Evolutionary conservation across 64 coral and sea anemone genomes (phyloP), one percentile per base, ranked within the genome.

Genomic region (Pocillopora damicornis): DNA sequence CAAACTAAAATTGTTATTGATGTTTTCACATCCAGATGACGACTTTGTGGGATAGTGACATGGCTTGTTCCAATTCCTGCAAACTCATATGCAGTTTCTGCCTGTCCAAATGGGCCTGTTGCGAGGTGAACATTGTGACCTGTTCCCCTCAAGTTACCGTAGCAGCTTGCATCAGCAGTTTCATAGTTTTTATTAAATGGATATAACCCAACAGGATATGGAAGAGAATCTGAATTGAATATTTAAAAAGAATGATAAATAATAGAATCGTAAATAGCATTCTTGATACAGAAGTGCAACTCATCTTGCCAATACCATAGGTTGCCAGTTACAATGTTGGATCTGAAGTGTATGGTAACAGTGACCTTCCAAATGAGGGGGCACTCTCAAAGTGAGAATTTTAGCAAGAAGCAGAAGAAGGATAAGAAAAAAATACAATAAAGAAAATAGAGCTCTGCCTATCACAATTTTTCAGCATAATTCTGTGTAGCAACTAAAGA

Each of bases 81-180:
- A 87, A 92, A 92, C 61, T 80, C 61, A 18, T 92, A 92, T 12
- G 83, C 90, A 62, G n/a, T 61, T 20, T 77, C 17, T 78, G 82
- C 37, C 20, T 56, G 15, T 51, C 63, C 51, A 72, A 38, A 45
- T 0, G 90, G 90, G 5, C 90, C 90, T 65, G 16, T 67, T 16
- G 36, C 76, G 78, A 92, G 58, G 6, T 92, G 25, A 20, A 75
- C 83, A n/a, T 77, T 83, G 20, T 83, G 23, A 12, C 67, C 45
- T 13, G 13, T 80, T 15, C 90, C 90, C 20, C 68, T 56, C 9
- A 61, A 35, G 81, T 92, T 92, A 65, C 51, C 68, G 79, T 92
- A 79, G 90, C 90, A 92, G 80, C 90, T 92, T 35, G 76, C 86
- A 79, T 92, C 90, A 59, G 75, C n/a, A 15, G 90, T 86, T 87